Conservation (phyloP, 1,140 invertebrate genomes). For the Episyrphus balteatus region DNA sequence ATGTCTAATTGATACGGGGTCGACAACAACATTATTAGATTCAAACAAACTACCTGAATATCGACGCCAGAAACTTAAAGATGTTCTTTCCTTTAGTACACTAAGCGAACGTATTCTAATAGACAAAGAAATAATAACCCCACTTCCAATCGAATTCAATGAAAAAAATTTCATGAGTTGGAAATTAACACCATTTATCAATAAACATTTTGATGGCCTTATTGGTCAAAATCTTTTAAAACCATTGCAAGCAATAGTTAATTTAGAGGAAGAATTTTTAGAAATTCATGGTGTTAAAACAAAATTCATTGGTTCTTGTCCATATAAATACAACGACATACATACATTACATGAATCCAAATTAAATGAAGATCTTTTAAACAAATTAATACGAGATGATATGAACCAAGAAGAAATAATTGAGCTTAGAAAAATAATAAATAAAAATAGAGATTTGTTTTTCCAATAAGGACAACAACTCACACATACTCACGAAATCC, state of each 20-base stretch:
- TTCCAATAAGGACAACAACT: not conserved
- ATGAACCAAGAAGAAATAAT: not conserved
- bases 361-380: not conserved
- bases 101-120: not conserved
- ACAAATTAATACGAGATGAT: not conserved
- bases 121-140: slow-evolving; percentile 1
- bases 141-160: slow-evolving; percentile 2
- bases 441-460: not conserved
- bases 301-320: slow-evolving; percentile 1
- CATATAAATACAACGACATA: slow-evolving; percentile 1
- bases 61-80: not conserved
- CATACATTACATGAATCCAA: not conserved
- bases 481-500: not conserved
- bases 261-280: not conserved
- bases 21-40: not conserved
- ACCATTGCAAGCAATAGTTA: not conserved
- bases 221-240: slow-evolving; percentile 6
- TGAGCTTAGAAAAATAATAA: not conserved
- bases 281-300: not conserved
- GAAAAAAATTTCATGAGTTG: slow-evolving; percentile 1
- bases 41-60: not conserved
- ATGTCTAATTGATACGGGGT: slow-evolving; percentile 2
- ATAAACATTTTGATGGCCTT: not conserved
- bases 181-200: not conserved
- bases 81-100: not conserved